These are phyloP conservation scores for Myiotriccus ornatus DNA, from an alignment of 2,797 vertebrate species.

Conservation along the genomic window DNA sequence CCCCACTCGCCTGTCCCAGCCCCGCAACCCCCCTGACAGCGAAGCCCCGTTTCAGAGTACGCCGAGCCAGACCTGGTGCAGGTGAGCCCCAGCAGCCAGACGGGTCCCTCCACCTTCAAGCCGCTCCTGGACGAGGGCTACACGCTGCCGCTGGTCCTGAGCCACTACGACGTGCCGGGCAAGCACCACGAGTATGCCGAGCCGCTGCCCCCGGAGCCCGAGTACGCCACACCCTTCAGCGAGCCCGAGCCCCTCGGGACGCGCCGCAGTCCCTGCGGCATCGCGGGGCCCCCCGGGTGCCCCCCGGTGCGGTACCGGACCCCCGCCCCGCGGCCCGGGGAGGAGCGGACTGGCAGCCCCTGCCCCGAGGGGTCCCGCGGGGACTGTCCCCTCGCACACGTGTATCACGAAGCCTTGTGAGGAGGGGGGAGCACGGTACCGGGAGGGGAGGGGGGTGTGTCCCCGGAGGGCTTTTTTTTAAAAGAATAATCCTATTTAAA, in stretches of 20 bases:
- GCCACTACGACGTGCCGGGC: conserved; percentile 81
- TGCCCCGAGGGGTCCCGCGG: background rate
- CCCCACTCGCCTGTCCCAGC: too few species aligned
- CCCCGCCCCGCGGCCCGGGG: conserved; percentile 62
- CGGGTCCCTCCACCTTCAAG: conserved; percentile 81
- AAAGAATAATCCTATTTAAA: background rate
- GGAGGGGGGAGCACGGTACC: background rate
- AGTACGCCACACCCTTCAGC: conserved; percentile 85
- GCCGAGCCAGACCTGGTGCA: conserved; percentile 77
- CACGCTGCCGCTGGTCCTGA: conserved; percentile 79
- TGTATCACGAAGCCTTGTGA: conserved; percentile 26
- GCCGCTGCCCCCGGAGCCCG: conserved; percentile 82
- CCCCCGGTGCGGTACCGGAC: conserved; percentile 71
- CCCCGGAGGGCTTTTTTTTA: background rate
- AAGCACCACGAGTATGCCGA: conserved; percentile 82
- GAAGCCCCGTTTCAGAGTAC: conserved; percentile 73
- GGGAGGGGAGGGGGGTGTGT: too few species aligned
- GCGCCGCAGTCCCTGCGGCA: background rate
- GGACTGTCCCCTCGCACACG: background rate
- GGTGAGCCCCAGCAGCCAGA: conserved; percentile 60
- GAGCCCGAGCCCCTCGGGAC: conserved; percentile 54
- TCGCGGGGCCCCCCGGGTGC: background rate
- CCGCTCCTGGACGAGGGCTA: conserved; percentile 79
- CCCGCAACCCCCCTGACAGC: background rate
- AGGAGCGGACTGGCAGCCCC: background rate